Conservation (phyloP, 2,888 invertebrate genomes). For the Brassicogethes aeneus region DNA sequence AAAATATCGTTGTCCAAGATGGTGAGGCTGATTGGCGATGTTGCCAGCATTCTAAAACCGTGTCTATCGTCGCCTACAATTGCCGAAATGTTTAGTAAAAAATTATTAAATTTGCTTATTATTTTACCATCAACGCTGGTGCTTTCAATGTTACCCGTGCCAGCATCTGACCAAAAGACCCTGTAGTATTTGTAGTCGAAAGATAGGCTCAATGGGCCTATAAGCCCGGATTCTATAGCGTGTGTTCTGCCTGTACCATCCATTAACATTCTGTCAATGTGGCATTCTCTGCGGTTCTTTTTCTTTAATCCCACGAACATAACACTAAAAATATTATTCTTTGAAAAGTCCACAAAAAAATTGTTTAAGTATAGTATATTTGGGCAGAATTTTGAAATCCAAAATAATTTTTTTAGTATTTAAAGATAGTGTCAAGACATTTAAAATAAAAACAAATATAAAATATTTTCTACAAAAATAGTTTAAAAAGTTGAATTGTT, state of each 20-base stretch:
- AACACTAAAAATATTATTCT: slow-evolving; percentile 39
- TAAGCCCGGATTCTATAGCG: slow-evolving; percentile 36
- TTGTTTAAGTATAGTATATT: slow-evolving; percentile 16
- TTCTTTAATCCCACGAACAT: slow-evolving; percentile 54
- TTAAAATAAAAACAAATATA: no score
- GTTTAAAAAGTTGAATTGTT: no score
- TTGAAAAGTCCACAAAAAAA: slow-evolving; percentile 28
- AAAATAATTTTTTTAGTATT: no score
- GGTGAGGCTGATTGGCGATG: slow-evolving; percentile 48
- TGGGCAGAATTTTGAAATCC: no score
- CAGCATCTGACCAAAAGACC: slow-evolving; percentile 60
- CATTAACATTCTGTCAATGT: slow-evolving; percentile 61
- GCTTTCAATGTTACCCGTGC: slow-evolving; percentile 55
- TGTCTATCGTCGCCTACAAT: slow-evolving; percentile 35
- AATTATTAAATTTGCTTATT: neutral
- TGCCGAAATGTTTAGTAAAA: neutral
- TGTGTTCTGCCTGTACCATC: slow-evolving; percentile 51
- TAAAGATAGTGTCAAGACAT: no score
- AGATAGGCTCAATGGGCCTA: slow-evolving; percentile 47
- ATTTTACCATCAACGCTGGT: slow-evolving; percentile 51
- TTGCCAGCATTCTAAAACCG: slow-evolving; percentile 33
- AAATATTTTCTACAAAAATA: no score
- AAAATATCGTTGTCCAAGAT: slow-evolving; percentile 56
- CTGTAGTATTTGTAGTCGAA: slow-evolving; percentile 51
- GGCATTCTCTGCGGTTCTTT: slow-evolving; percentile 25